Evolutionary conservation across 2,797 vertebrate species (phyloP), one percentile per base, ranked within the genome.

Genomic region (Lateolabrax maculatus): DNA sequence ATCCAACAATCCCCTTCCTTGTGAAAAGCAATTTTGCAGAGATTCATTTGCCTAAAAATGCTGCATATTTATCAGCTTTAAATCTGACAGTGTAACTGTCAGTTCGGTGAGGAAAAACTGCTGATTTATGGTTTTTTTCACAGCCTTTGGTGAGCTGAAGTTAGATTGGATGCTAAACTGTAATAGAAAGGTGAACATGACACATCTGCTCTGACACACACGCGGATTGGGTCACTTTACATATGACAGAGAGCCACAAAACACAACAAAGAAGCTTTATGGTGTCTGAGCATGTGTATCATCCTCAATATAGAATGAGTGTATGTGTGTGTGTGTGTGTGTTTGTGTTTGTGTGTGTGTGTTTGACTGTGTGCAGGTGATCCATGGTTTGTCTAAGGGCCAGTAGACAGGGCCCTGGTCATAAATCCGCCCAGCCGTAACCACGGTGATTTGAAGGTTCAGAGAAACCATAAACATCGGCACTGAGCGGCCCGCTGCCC

Each of bases 381-480:
- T 82, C 79, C 89, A 88, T 77, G 84, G 88, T 92, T 91, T 87
- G 74, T 92, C 89, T 89, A 87, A 90, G 88, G 83, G 81, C 74
- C 48, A 52, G 65, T 74, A 66, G 90, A 93, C 89, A 85, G 84
- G 70, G 77, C 77, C 21, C 34, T n/a, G 53, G 75, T 84, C 86
- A 84, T 95, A 94, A 94, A 94, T 95, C 85, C 81, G 27, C 79
- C 84, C 83, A 69, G 87, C 91, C 37, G 71, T 90, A 92, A 91
- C 93, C 75, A 73, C 77, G 0, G 86, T 93, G 94, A 95, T 94
- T 94, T 94, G 90, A 90, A 89, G 92, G 89, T 94, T 92, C 89
- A 85, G 88, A 90, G 92, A 92, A 93, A 91, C 93, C 92, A 92
- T 95, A 94, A 95, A 95, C 92, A 93, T 86, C 58, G 16, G 79